phyloP scores from a whole-genome alignment of 2,797 vertebrate species.

The Aphelocoma californica region DNA sequence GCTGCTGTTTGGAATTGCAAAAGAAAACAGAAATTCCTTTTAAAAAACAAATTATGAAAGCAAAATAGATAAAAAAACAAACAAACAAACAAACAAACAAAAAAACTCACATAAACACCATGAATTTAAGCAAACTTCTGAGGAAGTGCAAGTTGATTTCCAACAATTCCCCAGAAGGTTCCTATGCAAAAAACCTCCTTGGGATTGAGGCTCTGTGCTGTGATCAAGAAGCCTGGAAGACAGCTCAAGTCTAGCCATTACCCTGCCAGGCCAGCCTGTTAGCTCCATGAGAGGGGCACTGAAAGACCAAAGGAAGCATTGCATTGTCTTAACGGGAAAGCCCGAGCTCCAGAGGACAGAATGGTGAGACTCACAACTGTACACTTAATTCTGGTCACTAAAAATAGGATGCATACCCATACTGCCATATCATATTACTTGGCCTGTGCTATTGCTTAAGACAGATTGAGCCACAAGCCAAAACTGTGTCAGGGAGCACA shows the following conservation, averaged over 20 bases:
- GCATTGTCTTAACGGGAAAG: not conserved
- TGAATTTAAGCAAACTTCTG: not conserved
- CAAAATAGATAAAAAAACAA: not conserved
- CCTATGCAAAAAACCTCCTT: not conserved
- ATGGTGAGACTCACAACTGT: not conserved
- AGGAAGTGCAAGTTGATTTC: not conserved
- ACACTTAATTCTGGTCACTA: not conserved
- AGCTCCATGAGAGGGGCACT: not conserved
- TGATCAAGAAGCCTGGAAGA: not conserved
- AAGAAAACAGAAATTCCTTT: not conserved
- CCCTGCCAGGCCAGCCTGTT: not conserved
- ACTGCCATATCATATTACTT: not conserved
- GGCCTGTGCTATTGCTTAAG: not conserved
- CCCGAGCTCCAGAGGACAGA: not conserved
- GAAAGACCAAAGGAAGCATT: not conserved
- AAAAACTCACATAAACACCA: no score
- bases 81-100: not conserved
- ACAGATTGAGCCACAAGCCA: not conserved
- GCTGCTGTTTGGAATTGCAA: not conserved
- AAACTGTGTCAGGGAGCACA: not conserved
- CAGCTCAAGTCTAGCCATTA: not conserved
- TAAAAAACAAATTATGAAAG: not conserved
- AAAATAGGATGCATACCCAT: not conserved
- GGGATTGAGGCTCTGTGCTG: not conserved
- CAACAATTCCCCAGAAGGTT: not conserved